Evolutionary conservation across 92 coral and sea anemone genomes (phyloP), one percentile per base, ranked within the genome.

Genomic region (Isaurus tuberculatus): DNA sequence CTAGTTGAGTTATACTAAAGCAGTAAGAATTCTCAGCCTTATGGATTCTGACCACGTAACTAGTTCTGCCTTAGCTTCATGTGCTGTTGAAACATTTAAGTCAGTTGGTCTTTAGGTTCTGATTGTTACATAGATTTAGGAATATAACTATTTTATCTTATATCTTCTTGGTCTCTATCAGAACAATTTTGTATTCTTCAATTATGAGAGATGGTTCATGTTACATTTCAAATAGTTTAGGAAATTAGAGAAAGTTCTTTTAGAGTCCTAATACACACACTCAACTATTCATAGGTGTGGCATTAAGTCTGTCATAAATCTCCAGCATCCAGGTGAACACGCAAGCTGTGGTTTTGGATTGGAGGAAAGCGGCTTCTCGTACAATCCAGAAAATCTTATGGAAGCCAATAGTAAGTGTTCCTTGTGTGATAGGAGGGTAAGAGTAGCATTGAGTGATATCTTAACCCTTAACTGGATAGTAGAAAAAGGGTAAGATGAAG

Each of bases 261-360:
- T 34, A 70, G 10, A 26, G 14, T 15, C 16, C 53, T 34, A 31
- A 70, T 40, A 23, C 4, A n/a, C 27, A 33, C 44, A 13, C 25
- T 19, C 31, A 25, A 32, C 51, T 10, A 25, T 19, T 77, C 49
- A 20, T 77, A 95, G 98, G 85, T 44, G 70, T 65, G 94, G 94
- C 48, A 95, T 95, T 30, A 94, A 89, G 44, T 94, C 98, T 22
- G 88, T 95, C 31, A 94, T 95, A 9, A 95, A 95, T 75, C 92
- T 95, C 22, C 98, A 95, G 51, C 98, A 92, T 60, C 98, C 98
- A 16, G 98, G 95, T 8, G 98, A 95, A 40, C 98, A 95, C 72
- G 92, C 91, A 9, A 95, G 95, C 85, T 95, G 98, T 85, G 98
- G 98, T 34, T 95, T 80, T 88, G 98, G 98, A 53, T 70, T 95